Evolutionary conservation across 2,113 vertebrate genomes (phyloP).

Genomic region (Megalops atlanticus): DNA sequence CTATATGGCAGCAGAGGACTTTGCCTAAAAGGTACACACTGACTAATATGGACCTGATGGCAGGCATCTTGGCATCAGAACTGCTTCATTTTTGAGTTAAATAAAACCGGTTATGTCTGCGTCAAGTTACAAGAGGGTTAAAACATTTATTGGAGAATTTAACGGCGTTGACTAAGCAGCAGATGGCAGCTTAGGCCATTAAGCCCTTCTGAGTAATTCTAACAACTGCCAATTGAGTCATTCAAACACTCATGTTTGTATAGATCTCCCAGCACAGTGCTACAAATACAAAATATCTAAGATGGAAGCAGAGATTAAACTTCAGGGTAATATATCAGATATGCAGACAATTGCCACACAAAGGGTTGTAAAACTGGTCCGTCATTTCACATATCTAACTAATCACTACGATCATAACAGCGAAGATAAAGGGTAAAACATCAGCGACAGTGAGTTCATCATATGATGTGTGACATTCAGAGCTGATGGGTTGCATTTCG

Average conservation of each 20-base stretch:
- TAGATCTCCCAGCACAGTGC: background rate
- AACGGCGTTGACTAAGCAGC: background rate
- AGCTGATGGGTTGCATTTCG: background rate
- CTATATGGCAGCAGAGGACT: background rate
- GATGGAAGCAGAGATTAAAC: background rate
- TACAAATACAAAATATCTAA: background rate
- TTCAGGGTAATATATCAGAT: background rate
- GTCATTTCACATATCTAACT: background rate
- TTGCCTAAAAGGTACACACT: background rate
- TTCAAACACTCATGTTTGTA: background rate
- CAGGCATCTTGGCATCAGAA: background rate
- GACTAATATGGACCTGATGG: background rate
- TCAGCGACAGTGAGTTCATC: too few relatives aligned
- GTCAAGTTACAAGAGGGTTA: background rate
- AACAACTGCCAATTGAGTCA: constrained; percentile 11
- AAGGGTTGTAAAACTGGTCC: background rate
- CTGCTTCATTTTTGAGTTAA: background rate
- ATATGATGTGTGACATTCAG: background rate
- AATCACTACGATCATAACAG: background rate
- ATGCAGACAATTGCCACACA: background rate
- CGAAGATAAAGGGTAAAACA: background rate
- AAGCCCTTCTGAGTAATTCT: background rate
- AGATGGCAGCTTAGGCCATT: background rate
- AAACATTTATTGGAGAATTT: background rate
- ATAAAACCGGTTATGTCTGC: background rate